Percentiles rank a stretch among this genome's conserved stretches.
phyloP scores from a whole-genome alignment of 1,140 invertebrate species.

The Zaprionus nigranus region DNA sequence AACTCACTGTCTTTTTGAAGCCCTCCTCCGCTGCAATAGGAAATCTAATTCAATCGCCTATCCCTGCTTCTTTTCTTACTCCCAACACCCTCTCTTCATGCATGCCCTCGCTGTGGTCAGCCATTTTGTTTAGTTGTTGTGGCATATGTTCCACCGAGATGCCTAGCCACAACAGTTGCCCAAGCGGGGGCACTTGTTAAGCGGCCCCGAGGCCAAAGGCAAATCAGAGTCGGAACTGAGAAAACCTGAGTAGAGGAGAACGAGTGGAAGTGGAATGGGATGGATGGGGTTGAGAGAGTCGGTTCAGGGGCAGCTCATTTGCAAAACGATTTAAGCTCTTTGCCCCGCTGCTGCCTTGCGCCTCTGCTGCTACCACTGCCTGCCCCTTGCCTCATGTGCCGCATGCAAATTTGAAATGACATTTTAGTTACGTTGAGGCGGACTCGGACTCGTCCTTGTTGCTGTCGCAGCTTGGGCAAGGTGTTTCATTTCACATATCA shows the following conservation, averaged over 20 bases:
- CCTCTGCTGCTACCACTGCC: no score
- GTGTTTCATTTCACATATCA: conserved; percentile 67
- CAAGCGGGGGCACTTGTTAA: conserved; percentile 48
- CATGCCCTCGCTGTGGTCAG: conserved; percentile 3
- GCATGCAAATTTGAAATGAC: conserved; percentile 34
- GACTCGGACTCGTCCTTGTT: conserved; percentile 19
- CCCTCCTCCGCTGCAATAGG: neutral
- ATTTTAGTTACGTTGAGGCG: conserved; percentile 41
- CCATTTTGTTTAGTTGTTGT: conserved; percentile 47
- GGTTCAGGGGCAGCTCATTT: conserved; percentile 37
- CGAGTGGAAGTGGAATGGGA: no score
- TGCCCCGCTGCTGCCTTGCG: neutral
- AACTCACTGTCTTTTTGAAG: no score
- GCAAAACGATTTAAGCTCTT: conserved; percentile 55
- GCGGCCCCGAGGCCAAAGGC: conserved; percentile 35
- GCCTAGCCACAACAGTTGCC: neutral
- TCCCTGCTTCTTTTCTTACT: neutral
- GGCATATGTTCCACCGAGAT: conserved; percentile 42
- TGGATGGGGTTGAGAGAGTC: neutral
- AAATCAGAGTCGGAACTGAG: conserved; percentile 11
- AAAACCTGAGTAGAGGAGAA: no score
- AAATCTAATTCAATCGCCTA: conserved; percentile 1
- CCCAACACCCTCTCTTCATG: neutral
- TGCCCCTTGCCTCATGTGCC: neutral
- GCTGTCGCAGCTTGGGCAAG: conserved; percentile 27